Evolutionary conservation across 2,888 invertebrate species (phyloP), one percentile per base, ranked within the genome.

Genomic region (Scaptomyza caliginosa): DNA sequence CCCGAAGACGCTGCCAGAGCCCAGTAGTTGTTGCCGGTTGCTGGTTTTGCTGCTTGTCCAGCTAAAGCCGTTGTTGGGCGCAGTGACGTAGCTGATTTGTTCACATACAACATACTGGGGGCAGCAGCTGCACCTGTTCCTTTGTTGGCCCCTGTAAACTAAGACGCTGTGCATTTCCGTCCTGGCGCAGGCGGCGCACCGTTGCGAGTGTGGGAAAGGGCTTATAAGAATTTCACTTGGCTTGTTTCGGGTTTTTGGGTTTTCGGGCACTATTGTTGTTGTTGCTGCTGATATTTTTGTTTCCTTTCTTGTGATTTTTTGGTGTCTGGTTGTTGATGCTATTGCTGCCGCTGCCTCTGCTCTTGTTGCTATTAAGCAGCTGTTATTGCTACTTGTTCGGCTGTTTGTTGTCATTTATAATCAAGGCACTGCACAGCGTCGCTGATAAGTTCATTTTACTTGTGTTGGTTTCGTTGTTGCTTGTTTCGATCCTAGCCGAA

Each of bases 141-240:
- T 51, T 63, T 69, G 58, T 45, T 8, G 17, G 42, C 73, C 73
- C 73, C 73, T 67, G 55, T 43, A 19, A 52, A 77, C 86, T 86
- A 84, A 74, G 81, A 77, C 82, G 38, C 88, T 82, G 83, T 55
- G 76, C 74, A 83, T 83, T 83, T 83, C 83, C 83, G 80, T 83
- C 83, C 80, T 80, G 82, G 81, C 83, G 79, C 79, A 82, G 79
- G 77, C 77, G 77, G 69, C 67, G 69, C 77, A 82, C 74, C 67
- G 69, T 82, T 83, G 65, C 80, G 83, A 83, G 86, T 83, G 83
- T 83, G 83, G 83, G 83, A 83, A 83, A 83, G 83, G 83, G 83
- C 83, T 83, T 83, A 83, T 83, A 83, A 83, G 83, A 83, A 83
- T 83, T 85, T 83, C 83, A 85, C 86, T 85, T 78, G 86, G 78